A percentile compares a stretch with the other conserved stretches of the same genome.
Evolutionary conservation across 2,797 vertebrate genomes (phyloP).

Genomic region (Fistularia tabacaria): DNA sequence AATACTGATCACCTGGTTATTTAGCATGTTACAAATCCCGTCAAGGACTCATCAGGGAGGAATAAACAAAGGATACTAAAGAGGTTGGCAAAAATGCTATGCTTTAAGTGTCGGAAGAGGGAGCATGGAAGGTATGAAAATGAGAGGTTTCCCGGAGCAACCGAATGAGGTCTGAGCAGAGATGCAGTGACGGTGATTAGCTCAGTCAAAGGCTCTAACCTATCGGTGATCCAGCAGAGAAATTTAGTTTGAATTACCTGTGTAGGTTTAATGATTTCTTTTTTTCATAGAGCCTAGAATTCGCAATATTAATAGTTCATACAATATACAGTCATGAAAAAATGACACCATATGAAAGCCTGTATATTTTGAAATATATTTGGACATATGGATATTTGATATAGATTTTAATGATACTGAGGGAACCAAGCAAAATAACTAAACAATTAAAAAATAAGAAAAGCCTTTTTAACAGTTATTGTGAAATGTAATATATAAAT

Average conservation of each 20-base stretch:
- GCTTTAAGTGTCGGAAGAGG: background rate
- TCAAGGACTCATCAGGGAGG: conserved; percentile 32
- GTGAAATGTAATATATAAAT: no score
- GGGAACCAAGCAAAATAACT: no score
- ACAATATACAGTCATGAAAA: no score
- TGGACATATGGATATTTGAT: no score
- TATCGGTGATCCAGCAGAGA: conserved; percentile 34
- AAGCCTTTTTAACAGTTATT: no score
- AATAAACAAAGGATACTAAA: conserved; percentile 33
- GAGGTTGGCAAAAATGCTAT: no score
- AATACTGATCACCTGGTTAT: conserved; percentile 26
- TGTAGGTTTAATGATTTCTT: conserved; percentile 42
- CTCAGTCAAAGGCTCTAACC: conserved; percentile 23
- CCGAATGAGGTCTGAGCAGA: conserved; percentile 8
- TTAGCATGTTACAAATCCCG: conserved; percentile 50
- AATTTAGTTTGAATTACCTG: conserved; percentile 28
- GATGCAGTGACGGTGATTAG: conserved; percentile 25
- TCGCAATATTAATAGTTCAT: background rate
- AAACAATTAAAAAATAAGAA: no score
- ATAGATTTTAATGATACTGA: no score
- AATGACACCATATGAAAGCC: no score
- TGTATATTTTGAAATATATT: no score
- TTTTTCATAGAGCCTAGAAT: conserved; percentile 17
- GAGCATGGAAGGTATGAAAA: conserved; percentile 4
- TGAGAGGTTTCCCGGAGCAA: conserved; percentile 4